These are phyloP conservation scores for Tenualosa ilisha DNA, from an alignment of 2,797 vertebrate species.

Conservation along the genomic window DNA sequence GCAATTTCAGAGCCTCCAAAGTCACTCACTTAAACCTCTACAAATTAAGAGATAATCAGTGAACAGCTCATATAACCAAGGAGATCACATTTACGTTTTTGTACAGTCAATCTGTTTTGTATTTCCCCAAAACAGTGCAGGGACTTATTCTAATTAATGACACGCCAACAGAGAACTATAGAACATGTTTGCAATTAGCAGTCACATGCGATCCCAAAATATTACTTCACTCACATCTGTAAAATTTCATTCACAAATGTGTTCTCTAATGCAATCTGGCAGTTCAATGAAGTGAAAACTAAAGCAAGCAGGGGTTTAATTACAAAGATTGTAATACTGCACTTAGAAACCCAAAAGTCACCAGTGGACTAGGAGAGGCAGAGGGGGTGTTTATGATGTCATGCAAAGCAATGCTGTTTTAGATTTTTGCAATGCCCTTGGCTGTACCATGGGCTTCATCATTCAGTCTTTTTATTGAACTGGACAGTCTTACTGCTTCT, in stretches of 20 bases:
- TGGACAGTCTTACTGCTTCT: slow-evolving; percentile 22
- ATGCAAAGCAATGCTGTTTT: slow-evolving; percentile 24
- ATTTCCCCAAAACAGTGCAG: slow-evolving; percentile 55
- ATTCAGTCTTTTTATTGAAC: slow-evolving; percentile 19
- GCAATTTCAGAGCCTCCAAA: background rate
- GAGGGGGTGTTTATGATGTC: slow-evolving; percentile 21
- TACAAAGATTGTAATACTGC: slow-evolving; percentile 42
- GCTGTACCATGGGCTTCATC: slow-evolving; percentile 17
- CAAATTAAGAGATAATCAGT: slow-evolving; percentile 8
- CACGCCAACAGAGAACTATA: slow-evolving; percentile 48
- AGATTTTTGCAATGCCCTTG: slow-evolving; percentile 24
- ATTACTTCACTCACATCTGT: slow-evolving; percentile 67
- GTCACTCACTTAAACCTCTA: slow-evolving; percentile 11
- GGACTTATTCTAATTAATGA: slow-evolving; percentile 60
- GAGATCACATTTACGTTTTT: slow-evolving; percentile 46
- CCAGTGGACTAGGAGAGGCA: background rate
- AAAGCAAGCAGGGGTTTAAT: slow-evolving; percentile 51
- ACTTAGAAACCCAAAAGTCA: slow-evolving; percentile 32
- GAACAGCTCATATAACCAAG: slow-evolving; percentile 6
- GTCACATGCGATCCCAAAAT: slow-evolving; percentile 62
- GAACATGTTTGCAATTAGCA: slow-evolving; percentile 69
- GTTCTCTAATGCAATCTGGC: slow-evolving; percentile 56
- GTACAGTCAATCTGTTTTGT: slow-evolving; percentile 56
- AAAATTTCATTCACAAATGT: slow-evolving; percentile 60
- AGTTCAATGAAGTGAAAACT: slow-evolving; percentile 56